phyloP scores from a whole-genome alignment of 1,140 invertebrate genomes.

The Anoplolepis gracilipes region DNA sequence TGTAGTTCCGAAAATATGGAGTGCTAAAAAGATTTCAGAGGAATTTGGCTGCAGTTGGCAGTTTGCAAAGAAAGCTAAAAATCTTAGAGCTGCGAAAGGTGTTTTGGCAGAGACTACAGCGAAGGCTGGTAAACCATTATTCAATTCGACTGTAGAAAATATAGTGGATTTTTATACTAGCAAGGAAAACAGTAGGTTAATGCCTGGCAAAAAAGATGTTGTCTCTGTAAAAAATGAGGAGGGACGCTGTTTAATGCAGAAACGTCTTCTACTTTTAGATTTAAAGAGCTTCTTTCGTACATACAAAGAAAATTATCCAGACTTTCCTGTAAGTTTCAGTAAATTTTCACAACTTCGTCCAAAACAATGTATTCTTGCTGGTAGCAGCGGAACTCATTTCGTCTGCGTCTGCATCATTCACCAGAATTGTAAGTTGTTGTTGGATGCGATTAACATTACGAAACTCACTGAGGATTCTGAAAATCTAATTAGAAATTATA shows the following conservation, averaged over 20 bases:
- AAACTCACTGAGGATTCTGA: not conserved
- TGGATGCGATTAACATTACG: not conserved
- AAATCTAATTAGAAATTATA: not conserved
- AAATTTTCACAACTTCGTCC: constrained; percentile 36
- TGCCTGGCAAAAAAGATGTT: constrained; percentile 1
- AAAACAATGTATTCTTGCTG: constrained; percentile 3
- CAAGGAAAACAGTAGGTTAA: constrained; percentile 9
- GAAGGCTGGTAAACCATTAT: not conserved
- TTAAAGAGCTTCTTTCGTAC: not conserved
- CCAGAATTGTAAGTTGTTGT: constrained; percentile 12
- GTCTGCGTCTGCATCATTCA: constrained; percentile 19
- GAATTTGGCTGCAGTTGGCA: not conserved
- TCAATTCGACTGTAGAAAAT: not conserved
- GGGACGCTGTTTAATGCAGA: not conserved
- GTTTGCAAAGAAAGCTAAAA: not conserved
- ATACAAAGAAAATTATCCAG: not conserved
- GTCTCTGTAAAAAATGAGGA: not conserved
- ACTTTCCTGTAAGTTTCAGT: constrained; percentile 2
- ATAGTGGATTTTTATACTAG: not conserved
- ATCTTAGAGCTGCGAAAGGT: not conserved
- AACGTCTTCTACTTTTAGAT: constrained; percentile 11
- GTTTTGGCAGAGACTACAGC: not conserved
- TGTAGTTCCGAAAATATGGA: not conserved
- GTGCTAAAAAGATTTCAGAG: not conserved
- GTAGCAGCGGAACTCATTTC: constrained; percentile 8